Evolutionary conservation across 2,113 vertebrate species (phyloP).

Genomic region (Hydrochoerus hydrochaeris): DNA sequence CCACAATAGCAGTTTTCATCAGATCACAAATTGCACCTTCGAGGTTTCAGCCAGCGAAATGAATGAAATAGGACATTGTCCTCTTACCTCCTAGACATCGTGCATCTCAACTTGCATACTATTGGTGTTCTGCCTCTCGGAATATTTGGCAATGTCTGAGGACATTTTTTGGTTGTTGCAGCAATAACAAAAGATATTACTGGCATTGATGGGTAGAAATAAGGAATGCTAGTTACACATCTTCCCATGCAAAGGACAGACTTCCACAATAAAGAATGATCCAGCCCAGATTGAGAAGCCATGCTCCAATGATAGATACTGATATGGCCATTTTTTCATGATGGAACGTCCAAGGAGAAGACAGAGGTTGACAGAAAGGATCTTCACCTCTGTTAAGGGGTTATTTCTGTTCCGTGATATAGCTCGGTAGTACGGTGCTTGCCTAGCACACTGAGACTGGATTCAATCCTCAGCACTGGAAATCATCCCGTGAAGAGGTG

Average conservation of each 20-base stretch:
- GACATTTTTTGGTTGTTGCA: slow-evolving; percentile 42
- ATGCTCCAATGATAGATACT: not conserved
- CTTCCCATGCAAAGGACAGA: not conserved
- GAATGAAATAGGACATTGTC: slow-evolving; percentile 22
- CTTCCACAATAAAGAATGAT: not conserved
- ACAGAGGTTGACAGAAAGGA: not conserved
- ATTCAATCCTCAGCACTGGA: not conserved
- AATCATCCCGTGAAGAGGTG: not conserved
- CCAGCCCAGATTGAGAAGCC: not conserved
- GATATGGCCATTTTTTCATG: not conserved
- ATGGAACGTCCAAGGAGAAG: not conserved
- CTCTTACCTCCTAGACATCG: not conserved
- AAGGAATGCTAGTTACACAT: not conserved
- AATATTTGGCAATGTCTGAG: not conserved
- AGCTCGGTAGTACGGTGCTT: not conserved
- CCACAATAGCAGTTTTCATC: slow-evolving; percentile 60
- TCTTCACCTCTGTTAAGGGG: not conserved
- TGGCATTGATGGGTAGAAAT: not conserved
- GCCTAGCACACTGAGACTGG: not conserved
- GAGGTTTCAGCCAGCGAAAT: slow-evolving; percentile 33
- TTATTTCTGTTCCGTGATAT: not conserved
- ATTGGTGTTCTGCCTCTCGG: not conserved
- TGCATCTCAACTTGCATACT: not conserved
- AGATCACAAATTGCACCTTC: slow-evolving; percentile 49
- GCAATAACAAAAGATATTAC: not conserved